A percentile compares a stretch with the other conserved stretches of the same genome.
These are phyloP conservation scores for Amia ocellicauda DNA, from an alignment of 2,113 vertebrate genomes.

Conservation along the genomic window DNA sequence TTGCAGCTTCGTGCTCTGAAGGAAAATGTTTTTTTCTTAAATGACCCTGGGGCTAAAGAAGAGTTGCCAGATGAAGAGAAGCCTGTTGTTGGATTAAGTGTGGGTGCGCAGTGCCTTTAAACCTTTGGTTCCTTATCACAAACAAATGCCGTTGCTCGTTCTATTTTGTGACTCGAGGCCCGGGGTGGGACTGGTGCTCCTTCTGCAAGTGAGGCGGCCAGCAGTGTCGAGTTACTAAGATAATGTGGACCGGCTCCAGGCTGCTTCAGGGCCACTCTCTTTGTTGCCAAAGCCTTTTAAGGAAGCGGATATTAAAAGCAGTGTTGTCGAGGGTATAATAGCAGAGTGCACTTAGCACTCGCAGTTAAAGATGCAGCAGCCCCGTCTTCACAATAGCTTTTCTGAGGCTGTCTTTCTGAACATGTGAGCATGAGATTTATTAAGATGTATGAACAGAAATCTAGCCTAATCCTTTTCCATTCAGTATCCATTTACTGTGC, in stretches of 20 bases:
- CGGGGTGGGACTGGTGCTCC: background rate
- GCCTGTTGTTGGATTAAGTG: background rate
- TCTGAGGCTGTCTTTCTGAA: background rate
- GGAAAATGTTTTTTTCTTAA: too few species aligned
- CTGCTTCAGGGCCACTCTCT: constrained; percentile 17
- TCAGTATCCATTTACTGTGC: constrained; percentile 17
- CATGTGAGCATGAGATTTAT: background rate
- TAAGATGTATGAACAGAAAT: background rate
- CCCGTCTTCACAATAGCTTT: background rate
- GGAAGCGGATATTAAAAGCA: constrained; percentile 54
- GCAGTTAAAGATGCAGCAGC: background rate
- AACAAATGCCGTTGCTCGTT: background rate
- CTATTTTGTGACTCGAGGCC: background rate
- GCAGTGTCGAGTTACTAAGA: constrained; percentile 48
- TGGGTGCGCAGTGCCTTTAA: background rate
- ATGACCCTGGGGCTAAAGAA: background rate
- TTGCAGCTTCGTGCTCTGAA: too few species aligned
- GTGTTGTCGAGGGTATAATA: constrained; percentile 48
- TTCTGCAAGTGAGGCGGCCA: background rate
- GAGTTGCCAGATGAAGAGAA: background rate
- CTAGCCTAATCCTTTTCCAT: background rate
- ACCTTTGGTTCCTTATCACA: background rate
- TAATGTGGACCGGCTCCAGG: constrained; percentile 61
- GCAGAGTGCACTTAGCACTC: constrained; percentile 12
- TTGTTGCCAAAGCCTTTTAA: constrained; percentile 4